phyloP scores from a whole-genome alignment of 2,797 vertebrate genomes.

The Helarctos malayanus region DNA sequence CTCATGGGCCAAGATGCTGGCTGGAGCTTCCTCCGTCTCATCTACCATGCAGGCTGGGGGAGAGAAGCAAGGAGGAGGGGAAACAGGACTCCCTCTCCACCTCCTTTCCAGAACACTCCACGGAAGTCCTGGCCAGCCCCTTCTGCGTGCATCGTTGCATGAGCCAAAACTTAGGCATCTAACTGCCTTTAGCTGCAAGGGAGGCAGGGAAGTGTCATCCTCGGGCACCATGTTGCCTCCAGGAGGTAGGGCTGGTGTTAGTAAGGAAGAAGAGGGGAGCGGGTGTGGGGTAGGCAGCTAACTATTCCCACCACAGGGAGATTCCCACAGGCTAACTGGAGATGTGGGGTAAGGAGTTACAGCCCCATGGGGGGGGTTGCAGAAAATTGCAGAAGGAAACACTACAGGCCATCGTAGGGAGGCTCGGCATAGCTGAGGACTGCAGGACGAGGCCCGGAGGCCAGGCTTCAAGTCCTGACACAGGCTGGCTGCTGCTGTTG shows the following conservation, averaged over 20 bases:
- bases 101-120: not conserved
- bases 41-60: not conserved
- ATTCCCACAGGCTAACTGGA: not conserved
- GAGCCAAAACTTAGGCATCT: slow-evolving; percentile 18
- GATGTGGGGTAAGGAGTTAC: not conserved
- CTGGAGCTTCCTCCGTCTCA: not conserved
- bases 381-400: not conserved
- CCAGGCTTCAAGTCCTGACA: not conserved
- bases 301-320: not conserved
- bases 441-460: not conserved
- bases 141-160: not conserved
- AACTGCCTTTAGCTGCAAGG: slow-evolving; percentile 15
- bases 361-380: not conserved
- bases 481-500: too few relatives aligned
- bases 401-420: rapidly evolving
- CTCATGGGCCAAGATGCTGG: not conserved
- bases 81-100: not conserved
- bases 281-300: rapidly evolving
- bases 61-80: not conserved
- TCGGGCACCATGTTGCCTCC: rapidly evolving
- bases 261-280: not conserved
- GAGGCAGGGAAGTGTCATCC: slow-evolving; percentile 7
- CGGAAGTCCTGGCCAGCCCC: not conserved
- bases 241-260: not conserved
- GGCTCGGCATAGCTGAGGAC: not conserved